These are phyloP conservation scores for Tachina grossa DNA, from an alignment of 2,888 invertebrate genomes.

Conservation along the genomic window DNA sequence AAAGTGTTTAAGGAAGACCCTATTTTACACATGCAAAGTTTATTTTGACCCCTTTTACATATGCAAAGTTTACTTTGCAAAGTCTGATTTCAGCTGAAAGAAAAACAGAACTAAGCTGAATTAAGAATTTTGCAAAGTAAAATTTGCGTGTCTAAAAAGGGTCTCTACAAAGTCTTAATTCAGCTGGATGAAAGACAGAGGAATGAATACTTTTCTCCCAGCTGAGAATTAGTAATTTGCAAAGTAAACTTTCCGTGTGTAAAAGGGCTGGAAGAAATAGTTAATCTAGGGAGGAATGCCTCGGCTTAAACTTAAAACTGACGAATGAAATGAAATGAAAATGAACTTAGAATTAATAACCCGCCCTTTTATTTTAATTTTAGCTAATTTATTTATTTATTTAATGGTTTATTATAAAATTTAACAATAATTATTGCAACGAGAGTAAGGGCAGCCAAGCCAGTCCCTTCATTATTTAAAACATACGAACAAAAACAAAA, in stretches of 20 bases:
- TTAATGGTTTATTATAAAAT: constrained; percentile 27
- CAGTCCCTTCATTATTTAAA: constrained; percentile 6
- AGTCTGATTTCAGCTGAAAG: too few species aligned
- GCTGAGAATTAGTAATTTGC: too few species aligned
- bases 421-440: constrained; percentile 63
- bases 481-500: constrained; percentile 15
- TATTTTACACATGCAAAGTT: too few species aligned
- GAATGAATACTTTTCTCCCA: too few species aligned
- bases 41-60: too few species aligned
- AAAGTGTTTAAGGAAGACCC: too few species aligned
- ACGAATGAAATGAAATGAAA: constrained; percentile 12
- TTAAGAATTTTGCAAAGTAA: too few species aligned
- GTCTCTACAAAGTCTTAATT: too few species aligned
- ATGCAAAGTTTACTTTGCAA: too few species aligned
- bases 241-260: background rate
- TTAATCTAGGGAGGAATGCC: constrained; percentile 46
- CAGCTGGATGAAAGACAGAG: too few species aligned
- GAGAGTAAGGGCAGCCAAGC: constrained; percentile 53
- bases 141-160: too few species aligned
- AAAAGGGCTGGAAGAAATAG: background rate
- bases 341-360: constrained; percentile 67
- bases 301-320: constrained; percentile 26
- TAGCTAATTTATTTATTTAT: constrained; percentile 53
- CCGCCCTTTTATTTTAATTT: constrained; percentile 75
- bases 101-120: too few species aligned